These are phyloP conservation scores for Anser brachyrhynchus DNA, from an alignment of 2,113 vertebrate genomes.

Conservation along the genomic window DNA sequence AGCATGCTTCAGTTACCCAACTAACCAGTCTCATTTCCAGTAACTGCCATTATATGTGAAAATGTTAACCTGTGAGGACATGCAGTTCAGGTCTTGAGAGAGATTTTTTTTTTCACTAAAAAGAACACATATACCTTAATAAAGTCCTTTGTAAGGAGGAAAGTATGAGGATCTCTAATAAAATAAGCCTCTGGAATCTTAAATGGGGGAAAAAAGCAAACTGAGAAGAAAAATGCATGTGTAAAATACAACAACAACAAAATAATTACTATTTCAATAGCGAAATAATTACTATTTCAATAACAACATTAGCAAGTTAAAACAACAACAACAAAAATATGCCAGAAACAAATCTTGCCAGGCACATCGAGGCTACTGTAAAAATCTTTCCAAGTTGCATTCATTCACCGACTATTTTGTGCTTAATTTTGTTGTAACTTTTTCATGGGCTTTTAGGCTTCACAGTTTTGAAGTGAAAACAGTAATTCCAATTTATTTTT, in stretches of 20 bases:
- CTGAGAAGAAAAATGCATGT: constrained; percentile 39
- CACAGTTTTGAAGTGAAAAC: neutral
- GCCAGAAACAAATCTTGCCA: neutral
- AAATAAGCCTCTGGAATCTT: constrained; percentile 85
- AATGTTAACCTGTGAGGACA: constrained; percentile 90
- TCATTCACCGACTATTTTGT: neutral
- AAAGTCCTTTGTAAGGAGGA: constrained; percentile 82
- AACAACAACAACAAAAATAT: neutral
- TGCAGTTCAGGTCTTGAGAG: constrained; percentile 77
- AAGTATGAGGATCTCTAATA: constrained; percentile 82
- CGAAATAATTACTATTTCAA: neutral
- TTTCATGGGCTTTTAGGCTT: neutral
- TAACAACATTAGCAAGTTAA: neutral
- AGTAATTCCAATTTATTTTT: neutral
- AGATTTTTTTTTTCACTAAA: constrained; percentile 46
- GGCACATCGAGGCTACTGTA: neutral
- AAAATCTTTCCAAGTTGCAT: neutral
- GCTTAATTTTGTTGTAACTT: neutral
- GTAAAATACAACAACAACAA: neutral
- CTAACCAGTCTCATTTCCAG: constrained; percentile 85
- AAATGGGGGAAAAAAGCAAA: constrained; percentile 50
- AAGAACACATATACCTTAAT: constrained; percentile 76
- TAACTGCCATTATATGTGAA: constrained; percentile 76
- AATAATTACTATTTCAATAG: neutral
- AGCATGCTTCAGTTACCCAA: constrained; percentile 92